Conservation (phyloP, 2,888 invertebrate species). For the Cantharis flavilabris region DNA sequence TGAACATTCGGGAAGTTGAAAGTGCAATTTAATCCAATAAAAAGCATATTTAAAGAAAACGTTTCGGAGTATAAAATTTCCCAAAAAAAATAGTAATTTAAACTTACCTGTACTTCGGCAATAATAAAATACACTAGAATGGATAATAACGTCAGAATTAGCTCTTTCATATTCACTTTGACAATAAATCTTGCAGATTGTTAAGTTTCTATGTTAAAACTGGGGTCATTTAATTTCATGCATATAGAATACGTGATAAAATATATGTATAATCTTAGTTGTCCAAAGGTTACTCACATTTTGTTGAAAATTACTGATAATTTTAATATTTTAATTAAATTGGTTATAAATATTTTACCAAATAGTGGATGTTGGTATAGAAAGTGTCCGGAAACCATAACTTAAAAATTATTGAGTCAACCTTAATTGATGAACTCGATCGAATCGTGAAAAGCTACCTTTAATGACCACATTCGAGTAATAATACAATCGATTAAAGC, state of each 20-base stretch:
- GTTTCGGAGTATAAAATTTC: not conserved
- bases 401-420: not conserved
- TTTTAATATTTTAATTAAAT: not conserved
- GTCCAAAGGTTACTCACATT: not conserved
- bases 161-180: slow-evolving; percentile 15
- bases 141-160: not conserved
- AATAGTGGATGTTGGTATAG: not conserved
- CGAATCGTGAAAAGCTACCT: not conserved
- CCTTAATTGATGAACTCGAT: not conserved
- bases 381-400: not conserved
- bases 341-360: not conserved
- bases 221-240: slow-evolving; percentile 6
- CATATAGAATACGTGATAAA: not conserved
- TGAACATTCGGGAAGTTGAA: not conserved
- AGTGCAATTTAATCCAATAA: not conserved
- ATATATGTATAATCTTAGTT: not conserved
- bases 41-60: not conserved
- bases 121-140: not conserved
- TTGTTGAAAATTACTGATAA: not conserved
- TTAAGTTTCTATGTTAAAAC: slow-evolving; percentile 14
- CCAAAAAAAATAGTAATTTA: not conserved
- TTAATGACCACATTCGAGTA: not conserved
- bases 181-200: slow-evolving; percentile 12
- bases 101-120: not conserved
- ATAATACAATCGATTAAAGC: not conserved